phyloP scores from a whole-genome alignment of 2,113 vertebrate species.

The Dasyurus viverrinus region DNA sequence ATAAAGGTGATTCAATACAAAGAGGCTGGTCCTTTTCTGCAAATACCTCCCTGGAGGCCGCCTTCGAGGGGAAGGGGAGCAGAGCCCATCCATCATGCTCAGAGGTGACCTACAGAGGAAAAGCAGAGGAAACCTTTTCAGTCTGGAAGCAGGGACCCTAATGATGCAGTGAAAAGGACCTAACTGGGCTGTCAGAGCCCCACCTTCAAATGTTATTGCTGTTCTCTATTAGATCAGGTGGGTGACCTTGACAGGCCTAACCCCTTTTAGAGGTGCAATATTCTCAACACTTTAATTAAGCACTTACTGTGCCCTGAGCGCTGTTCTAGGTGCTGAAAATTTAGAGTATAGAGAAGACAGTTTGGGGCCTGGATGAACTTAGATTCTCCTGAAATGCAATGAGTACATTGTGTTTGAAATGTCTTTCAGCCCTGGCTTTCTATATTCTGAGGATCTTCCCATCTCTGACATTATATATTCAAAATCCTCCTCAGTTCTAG shows the following conservation, averaged over 20 bases:
- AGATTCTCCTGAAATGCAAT: not conserved
- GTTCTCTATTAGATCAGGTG: not conserved
- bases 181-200: not conserved
- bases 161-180: not conserved
- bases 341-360: not conserved
- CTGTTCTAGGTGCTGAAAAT: not conserved
- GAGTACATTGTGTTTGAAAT: not conserved
- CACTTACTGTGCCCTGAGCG: not conserved
- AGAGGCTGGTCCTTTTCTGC: constrained; percentile 55
- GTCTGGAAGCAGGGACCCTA: not conserved
- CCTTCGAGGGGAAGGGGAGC: constrained; percentile 44
- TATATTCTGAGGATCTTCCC: not conserved
- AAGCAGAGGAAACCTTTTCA: constrained; percentile 40
- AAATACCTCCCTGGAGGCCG: constrained; percentile 62
- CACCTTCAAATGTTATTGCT: not conserved
- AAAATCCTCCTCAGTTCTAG: not conserved
- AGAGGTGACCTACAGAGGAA: constrained; percentile 67
- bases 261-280: not conserved
- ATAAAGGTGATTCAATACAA: constrained; percentile 76
- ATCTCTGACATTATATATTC: not conserved
- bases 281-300: not conserved
- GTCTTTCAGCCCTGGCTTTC: not conserved
- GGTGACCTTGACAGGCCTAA: not conserved
- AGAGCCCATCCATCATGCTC: constrained; percentile 57
- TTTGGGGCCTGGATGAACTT: not conserved